Evolutionary conservation across 2,113 vertebrate species (phyloP).

Genomic region (Sceloporus undulatus): DNA sequence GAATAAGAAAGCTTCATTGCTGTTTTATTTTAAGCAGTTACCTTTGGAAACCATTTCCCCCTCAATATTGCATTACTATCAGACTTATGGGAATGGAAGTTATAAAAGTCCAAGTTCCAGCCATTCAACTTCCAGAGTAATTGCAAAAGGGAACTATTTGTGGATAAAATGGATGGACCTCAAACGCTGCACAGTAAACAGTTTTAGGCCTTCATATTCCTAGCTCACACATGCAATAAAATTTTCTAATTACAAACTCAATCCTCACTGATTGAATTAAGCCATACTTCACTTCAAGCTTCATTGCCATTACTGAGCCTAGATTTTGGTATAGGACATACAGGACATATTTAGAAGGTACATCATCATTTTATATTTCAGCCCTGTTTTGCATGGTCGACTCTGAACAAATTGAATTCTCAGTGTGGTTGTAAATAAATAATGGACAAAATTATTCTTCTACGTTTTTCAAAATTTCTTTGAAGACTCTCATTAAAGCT

Average conservation of each 20-base stretch:
- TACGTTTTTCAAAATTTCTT: background rate
- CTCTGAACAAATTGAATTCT: background rate
- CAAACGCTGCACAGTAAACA: background rate
- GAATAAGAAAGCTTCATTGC: background rate
- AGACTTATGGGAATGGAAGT: background rate
- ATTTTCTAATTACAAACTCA: constrained; percentile 16
- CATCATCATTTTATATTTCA: background rate
- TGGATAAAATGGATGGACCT: constrained; percentile 19
- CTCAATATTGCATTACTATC: background rate
- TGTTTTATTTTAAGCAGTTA: background rate
- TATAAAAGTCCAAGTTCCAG: background rate
- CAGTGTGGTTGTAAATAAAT: background rate
- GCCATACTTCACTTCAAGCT: background rate
- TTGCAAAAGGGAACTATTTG: background rate
- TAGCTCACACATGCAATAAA: background rate
- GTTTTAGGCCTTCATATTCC: background rate
- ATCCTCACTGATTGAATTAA: background rate
- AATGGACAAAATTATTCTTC: background rate
- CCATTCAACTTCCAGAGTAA: background rate
- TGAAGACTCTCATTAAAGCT: constrained; percentile 15
- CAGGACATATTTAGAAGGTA: background rate
- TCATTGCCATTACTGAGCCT: background rate
- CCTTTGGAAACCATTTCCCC: background rate
- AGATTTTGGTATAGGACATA: background rate
- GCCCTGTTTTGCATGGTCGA: background rate